These are phyloP conservation scores for Molorchus minor DNA, from an alignment of 2,888 invertebrate genomes.

Conservation along the genomic window DNA sequence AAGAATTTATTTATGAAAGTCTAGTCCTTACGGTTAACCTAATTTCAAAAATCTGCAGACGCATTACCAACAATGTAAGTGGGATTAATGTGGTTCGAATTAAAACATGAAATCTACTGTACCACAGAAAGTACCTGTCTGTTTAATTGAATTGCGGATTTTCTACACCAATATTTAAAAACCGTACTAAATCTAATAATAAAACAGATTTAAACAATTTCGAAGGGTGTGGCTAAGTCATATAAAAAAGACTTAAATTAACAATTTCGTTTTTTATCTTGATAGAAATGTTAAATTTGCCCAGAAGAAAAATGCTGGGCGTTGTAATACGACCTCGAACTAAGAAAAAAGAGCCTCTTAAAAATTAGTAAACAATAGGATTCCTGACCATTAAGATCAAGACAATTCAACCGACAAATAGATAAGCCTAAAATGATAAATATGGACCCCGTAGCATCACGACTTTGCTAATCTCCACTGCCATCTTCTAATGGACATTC, in stretches of 20 bases:
- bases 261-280: constrained; percentile 29
- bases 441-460: constrained; percentile 24
- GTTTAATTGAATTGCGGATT: constrained; percentile 2
- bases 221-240: constrained; percentile 21
- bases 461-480: constrained; percentile 18
- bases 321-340: constrained; percentile 30
- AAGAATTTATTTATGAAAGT: constrained; percentile 8
- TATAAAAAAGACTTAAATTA: constrained; percentile 27
- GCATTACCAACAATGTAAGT: neutral
- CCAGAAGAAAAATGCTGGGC: constrained; percentile 27
- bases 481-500: constrained; percentile 17
- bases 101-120: neutral
- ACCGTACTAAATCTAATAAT: neutral
- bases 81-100: neutral
- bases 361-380: constrained; percentile 35
- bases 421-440: constrained; percentile 33
- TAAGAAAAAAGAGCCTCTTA: constrained; percentile 28
- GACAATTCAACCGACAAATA: constrained; percentile 27
- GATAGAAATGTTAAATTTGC: constrained; percentile 33
- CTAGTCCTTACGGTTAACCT: neutral
- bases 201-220: constrained; percentile 25
- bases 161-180: constrained; percentile 4
- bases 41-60: constrained; percentile 8
- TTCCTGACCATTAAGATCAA: constrained; percentile 27
- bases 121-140: constrained; percentile 8